Percentiles rank a stretch among this genome's conserved stretches.
These are phyloP conservation scores for Calosoma granatense DNA, from an alignment of 1,140 invertebrate species.

Conservation along the genomic window DNA sequence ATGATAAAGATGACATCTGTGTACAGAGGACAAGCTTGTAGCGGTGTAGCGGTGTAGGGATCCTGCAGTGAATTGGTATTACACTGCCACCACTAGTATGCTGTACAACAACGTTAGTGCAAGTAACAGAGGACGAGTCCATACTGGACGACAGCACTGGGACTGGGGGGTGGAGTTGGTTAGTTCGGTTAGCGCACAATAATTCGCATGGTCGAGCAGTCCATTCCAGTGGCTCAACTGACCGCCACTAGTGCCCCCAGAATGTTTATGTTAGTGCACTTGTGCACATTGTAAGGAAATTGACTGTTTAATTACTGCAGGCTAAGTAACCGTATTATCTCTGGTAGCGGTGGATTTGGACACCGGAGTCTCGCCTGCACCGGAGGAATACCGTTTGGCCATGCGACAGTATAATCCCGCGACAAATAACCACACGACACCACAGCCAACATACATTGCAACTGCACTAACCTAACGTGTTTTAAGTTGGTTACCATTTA, in stretches of 20 bases:
- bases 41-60: background rate
- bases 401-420: background rate
- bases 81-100: too few species aligned
- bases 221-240: background rate
- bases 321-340: slow-evolving; percentile 9
- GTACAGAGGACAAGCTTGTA: background rate
- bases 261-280: slow-evolving; percentile 7
- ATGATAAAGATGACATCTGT: slow-evolving; percentile 1
- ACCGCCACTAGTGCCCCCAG: background rate
- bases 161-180: background rate
- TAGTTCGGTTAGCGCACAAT: background rate
- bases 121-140: too few species aligned
- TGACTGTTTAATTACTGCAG: slow-evolving; percentile 4
- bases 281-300: slow-evolving; percentile 8
- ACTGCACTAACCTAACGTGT: background rate
- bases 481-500: background rate
- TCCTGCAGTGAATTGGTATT: background rate
- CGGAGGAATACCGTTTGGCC: background rate
- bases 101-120: background rate
- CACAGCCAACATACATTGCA: background rate
- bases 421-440: background rate
- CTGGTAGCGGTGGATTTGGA: background rate
- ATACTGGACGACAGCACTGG: too few species aligned
- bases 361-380: background rate
- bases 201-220: background rate